Evolutionary conservation across 2,888 invertebrate species (phyloP), one percentile per base, ranked within the genome.

Genomic region (Cheilosia grossa): DNA sequence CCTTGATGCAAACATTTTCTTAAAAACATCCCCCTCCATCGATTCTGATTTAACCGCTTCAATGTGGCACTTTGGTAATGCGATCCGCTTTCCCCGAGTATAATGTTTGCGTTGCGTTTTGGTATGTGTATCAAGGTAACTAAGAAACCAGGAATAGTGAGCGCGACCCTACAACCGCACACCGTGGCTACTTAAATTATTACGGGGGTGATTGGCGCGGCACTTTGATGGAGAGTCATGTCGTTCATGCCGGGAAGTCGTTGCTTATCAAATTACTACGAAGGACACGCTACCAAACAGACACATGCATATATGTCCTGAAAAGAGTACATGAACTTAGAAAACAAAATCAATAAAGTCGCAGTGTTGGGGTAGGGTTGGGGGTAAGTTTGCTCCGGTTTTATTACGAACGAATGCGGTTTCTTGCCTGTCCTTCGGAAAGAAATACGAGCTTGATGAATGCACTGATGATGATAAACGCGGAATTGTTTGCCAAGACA

Each of bases 301-400:
- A 13, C 13, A 37, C 37, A 37, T 17, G 2, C 47, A 47, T 40
- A 47, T 53, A 54, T 51, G 75, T 59, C 75, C 75, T 75, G 51
- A 19, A 75, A 75, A 75, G 66, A 67, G 75, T 75, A 67, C 67
- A 56, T 75, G 66, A 75, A 75, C 75, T 67, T 59, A 40, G 42
- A 40, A 44, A 15, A 27, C 2, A 77, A 77, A 77, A 77, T 77
- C 77, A 61, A 77, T 77, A 77, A 30, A 37, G 37, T 24, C 74
- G 10, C 47, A 49, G 24, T 27, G 56, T 64, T 47, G 49, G 33
- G 63, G 21, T 49, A 21, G 49, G 59, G 51, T 58, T 33, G 9
- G 30, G 17, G 37, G n/a, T 10, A 10, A 10, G 27, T 27, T 42
- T 6, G 2, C 4, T 37, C n/a, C 17, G 27, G 42, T 47, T 63